Base-by-base conservation (phyloP, 2,888 invertebrate genomes). In the Synanthedon vespiformis region DNA sequence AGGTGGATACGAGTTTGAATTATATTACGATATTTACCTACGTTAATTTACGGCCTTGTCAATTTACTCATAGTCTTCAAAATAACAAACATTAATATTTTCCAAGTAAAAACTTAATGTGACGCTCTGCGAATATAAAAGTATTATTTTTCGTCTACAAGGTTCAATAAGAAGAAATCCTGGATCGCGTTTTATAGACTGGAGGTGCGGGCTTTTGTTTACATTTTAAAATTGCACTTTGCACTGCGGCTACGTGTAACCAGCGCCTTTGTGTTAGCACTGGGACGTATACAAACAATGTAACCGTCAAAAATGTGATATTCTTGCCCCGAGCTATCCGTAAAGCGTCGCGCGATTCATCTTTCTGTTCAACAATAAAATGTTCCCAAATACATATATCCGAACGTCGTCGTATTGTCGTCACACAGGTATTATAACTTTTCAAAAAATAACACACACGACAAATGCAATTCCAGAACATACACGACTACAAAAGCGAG, bases 221-320 rank as follows among this genome's bases (percentile, higher is more conserved):
- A 84, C 83, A 77, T 80, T 85, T 82, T 80, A 80, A 86, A 87
- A 86, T 87, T 86, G 85, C 86, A 84, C 85, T 85, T 83, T 85
- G 80, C 83, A 80, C 77, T 75, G 77, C 72, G 74, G 72, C 74
- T 65, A 66, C 72, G 73, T 74, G 72, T 80, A 68, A 70, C 74
- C 76, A 68, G 64, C 68, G 73, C 77, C 75, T 80, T 77, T 75
- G 74, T 77, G 77, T 76, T 77, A 77, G 79, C 81, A 72, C 63
- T 57, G 72, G 65, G 70, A 72, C 77, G 70, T 81, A 76, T 72
- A 77, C 77, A 85, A 83, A 86, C 85, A 82, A 70, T 76, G 79
- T 82, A 75, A 76, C 74, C 74, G 73, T 78, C 80, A 77, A 82
- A 81, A 81, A 77, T 77, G 72, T 74, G 74, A 75, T 75, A 74